These are phyloP conservation scores for Lapara coniferarum DNA, from an alignment of 2,888 invertebrate species.

Conservation along the genomic window DNA sequence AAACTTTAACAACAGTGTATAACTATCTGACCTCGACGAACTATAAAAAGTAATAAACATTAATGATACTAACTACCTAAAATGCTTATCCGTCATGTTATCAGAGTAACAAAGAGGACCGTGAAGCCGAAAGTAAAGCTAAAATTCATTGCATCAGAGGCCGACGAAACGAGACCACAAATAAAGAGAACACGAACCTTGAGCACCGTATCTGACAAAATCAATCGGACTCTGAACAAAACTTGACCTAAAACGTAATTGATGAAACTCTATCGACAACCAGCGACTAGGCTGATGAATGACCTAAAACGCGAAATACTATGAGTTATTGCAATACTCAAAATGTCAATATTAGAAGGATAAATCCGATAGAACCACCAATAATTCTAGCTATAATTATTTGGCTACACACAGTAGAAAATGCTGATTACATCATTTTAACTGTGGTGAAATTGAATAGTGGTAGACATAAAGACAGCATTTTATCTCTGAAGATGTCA, in stretches of 20 bases:
- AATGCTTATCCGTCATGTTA: conserved; percentile 76
- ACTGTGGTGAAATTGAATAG: conserved; percentile 27
- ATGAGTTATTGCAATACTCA: background rate
- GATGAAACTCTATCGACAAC: conserved; percentile 58
- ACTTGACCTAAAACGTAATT: conserved; percentile 79
- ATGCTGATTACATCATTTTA: conserved; percentile 32
- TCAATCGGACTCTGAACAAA: conserved; percentile 79
- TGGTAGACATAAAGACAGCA: conserved; percentile 17
- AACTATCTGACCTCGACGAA: conserved; percentile 31
- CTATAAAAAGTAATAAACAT: conserved; percentile 63
- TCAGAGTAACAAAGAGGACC: conserved; percentile 77
- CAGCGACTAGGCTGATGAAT: conserved; percentile 30
- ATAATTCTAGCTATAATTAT: background rate
- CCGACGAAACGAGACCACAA: conserved; percentile 81
- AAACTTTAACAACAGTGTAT: conserved; percentile 4
- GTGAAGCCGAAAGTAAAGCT: conserved; percentile 73
- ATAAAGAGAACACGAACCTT: conserved; percentile 83
- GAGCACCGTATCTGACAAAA: conserved; percentile 82
- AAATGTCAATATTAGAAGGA: background rate
- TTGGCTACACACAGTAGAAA: conserved; percentile 26
- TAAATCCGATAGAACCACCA: background rate
- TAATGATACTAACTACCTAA: conserved; percentile 63
- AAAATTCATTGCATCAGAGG: conserved; percentile 81
- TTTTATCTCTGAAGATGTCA: conserved; percentile 45
- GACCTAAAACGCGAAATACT: background rate